Evolutionary conservation across 2,888 invertebrate genomes (phyloP), one percentile per base, ranked within the genome.

Genomic region (Anthophora plumipes): DNA sequence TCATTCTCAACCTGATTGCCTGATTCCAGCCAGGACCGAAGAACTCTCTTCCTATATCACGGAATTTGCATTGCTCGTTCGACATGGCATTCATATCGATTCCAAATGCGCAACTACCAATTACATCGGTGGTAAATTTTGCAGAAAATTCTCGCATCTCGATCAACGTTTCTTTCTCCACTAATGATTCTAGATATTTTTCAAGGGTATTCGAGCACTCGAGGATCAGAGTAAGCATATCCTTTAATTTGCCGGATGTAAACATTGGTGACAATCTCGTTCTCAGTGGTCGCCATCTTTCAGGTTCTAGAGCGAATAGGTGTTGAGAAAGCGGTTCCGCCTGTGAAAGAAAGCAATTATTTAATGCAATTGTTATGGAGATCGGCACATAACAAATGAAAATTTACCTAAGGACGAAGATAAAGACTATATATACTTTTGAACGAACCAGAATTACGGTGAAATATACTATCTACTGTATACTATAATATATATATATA

Each of bases 161-260:
- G 43, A 92, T 64, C 0, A 87, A 70, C 37, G 88, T 85, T 9
- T 73, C 71, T 11, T 72, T 79, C 7, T 60, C 69, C 0, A 81
- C 79, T 8, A 88, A 31, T 12, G 71, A 74, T 0, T 89, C 85
- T 41, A 93, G 41, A 77, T 91, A 90, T 0, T 82, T 80, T 14
- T 91, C 89, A 14, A 94, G 88, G 63, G 91, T 86, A 11, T 91
- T 79, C 0, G 91, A 89, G 67, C 94, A 94, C 37, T 93, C 91
- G 17, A 91, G 71, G 2, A 94, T 80, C 12, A 94, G 85, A 41
- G 90, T 83, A 72, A 94, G 94, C 94, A 94, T 94, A 17, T 91
- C 90, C 85, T 93, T 94, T 74, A 95, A 90, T 87, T 94, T 95
- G 8, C 94, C 94, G 0, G 94, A 93, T 1, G 94, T 94, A 83